A percentile compares a stretch with the other conserved stretches of the same genome.
These are phyloP conservation scores for Thaumetopoea pityocampa DNA, from an alignment of 1,140 invertebrate species.

Conservation along the genomic window DNA sequence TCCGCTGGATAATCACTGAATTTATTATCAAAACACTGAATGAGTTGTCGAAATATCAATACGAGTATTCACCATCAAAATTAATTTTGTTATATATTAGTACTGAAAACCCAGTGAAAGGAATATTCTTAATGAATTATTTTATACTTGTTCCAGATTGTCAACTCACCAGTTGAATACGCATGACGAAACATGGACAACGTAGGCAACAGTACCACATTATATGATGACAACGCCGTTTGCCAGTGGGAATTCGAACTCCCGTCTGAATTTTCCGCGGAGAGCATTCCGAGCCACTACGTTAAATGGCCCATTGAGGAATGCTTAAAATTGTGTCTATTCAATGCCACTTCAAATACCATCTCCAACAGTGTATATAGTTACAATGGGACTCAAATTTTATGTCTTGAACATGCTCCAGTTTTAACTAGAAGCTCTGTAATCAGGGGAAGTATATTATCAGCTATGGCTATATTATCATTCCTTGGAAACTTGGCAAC, in stretches of 20 bases:
- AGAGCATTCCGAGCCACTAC: slow-evolving; percentile 10
- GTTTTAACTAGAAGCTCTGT: slow-evolving; percentile 76
- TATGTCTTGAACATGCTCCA: slow-evolving; percentile 80
- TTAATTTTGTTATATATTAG: no score
- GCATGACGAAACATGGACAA: slow-evolving; percentile 63
- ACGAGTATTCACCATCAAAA: no score
- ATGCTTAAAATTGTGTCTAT: slow-evolving; percentile 38
- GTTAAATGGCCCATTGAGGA: slow-evolving; percentile 50
- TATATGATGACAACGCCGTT: slow-evolving; percentile 40
- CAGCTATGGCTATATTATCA: slow-evolving; percentile 82
- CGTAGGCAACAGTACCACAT: slow-evolving; percentile 65
- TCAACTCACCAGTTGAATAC: slow-evolving; percentile 20
- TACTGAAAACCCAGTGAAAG: no score
- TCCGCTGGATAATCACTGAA: no score
- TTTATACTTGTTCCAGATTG: slow-evolving; percentile 39
- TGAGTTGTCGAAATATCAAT: no score
- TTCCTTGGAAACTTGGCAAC: slow-evolving; percentile 85
- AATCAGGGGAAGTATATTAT: slow-evolving; percentile 80
- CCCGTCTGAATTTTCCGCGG: slow-evolving; percentile 28
- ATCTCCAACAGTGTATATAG: slow-evolving; percentile 26
- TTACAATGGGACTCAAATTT: slow-evolving; percentile 58
- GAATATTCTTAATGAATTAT: no score
- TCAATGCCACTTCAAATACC: slow-evolving; percentile 39
- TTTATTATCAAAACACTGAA: no score
- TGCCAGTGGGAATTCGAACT: slow-evolving; percentile 32